Conservation (phyloP, 2,888 invertebrate species). For the Acanthosepion lycidas region DNA sequence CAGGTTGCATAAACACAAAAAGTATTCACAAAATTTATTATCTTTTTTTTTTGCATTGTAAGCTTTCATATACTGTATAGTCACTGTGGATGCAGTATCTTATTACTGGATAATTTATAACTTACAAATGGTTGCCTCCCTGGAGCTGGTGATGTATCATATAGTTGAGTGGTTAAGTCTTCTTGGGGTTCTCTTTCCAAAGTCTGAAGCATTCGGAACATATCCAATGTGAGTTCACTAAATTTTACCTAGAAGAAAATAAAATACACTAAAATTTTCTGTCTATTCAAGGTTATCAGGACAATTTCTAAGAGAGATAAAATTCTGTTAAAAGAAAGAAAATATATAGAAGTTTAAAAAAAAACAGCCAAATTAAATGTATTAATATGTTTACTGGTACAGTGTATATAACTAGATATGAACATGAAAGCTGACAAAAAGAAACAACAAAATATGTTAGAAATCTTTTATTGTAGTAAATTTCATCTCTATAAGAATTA, state of each 20-base stretch:
- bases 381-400: no score
- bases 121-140: slow-evolving; percentile 81
- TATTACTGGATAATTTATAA: slow-evolving; percentile 42
- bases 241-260: slow-evolving; percentile 83
- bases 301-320: background rate
- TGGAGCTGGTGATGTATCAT: slow-evolving; percentile 82
- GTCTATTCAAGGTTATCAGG: background rate
- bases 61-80: no score
- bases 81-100: no score
- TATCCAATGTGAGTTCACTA: slow-evolving; percentile 96
- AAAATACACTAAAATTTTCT: background rate
- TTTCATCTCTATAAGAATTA: no score
- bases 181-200: slow-evolving; percentile 93
- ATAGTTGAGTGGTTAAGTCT: slow-evolving; percentile 76
- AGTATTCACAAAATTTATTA: no score
- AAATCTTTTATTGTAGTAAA: no score
- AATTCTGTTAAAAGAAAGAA: background rate
- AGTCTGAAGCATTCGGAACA: slow-evolving; percentile 97
- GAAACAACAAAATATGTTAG: no score
- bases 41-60: no score
- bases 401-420: no score
- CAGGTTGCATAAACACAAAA: no score
- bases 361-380: background rate
- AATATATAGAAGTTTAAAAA: background rate
- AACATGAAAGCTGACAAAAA: no score